Conservation (phyloP, 64 coral and sea anemone species). For the Montipora sp. region DNA sequence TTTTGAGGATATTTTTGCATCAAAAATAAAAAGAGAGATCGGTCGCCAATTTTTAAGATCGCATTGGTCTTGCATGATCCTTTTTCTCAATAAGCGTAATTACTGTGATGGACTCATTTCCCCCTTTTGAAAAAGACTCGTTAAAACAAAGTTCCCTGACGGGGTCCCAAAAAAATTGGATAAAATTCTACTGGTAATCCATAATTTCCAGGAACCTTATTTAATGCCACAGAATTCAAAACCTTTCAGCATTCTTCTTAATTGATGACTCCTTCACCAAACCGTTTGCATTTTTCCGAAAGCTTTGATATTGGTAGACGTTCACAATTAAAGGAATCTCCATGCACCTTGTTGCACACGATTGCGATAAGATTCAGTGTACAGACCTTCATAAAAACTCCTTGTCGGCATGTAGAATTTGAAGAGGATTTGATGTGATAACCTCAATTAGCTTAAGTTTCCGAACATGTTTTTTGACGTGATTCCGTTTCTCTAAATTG, state of each 20-base stretch:
- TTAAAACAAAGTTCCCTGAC: not conserved
- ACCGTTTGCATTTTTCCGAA: not conserved
- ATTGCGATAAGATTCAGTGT: not conserved
- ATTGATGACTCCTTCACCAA: not conserved
- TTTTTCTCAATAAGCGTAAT: not conserved
- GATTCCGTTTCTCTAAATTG: conserved; percentile 19
- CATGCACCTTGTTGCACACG: not conserved
- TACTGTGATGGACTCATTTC: conserved; percentile 12
- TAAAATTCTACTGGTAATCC: conserved; percentile 54
- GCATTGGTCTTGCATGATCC: not conserved
- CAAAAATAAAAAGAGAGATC: not conserved
- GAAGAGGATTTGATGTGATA: not conserved
- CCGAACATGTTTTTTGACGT: conserved; percentile 15
- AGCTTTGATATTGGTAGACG: not conserved
- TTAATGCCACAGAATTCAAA: not conserved
- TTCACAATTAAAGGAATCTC: not conserved
- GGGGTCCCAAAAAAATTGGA: not conserved
- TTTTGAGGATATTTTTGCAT: not conserved
- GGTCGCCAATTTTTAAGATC: conserved; percentile 3
- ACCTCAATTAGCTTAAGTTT: not conserved
- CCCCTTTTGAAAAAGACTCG: not conserved
- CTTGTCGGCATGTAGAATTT: conserved; percentile 17
- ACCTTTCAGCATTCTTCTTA: not conserved
- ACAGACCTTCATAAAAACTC: not conserved
- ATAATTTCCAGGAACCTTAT: conserved; percentile 27